Percentiles rank a stretch among this genome's conserved stretches.
Conservation (phyloP, 2,797 vertebrate genomes). For the Adelosebastes latens region DNA sequence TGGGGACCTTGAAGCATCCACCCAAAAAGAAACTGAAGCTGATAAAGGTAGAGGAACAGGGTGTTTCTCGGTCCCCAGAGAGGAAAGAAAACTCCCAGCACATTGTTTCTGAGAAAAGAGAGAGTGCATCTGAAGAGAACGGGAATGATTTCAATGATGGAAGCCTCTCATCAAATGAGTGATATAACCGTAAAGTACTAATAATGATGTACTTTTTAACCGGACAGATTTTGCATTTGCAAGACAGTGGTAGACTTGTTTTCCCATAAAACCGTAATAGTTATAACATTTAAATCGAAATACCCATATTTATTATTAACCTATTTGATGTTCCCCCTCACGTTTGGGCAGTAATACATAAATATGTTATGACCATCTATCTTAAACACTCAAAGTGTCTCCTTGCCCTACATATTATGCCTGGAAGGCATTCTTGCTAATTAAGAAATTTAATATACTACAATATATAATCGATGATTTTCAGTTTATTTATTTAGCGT, state of each 20-base stretch:
- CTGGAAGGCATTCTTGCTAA: slow-evolving; percentile 8
- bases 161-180: slow-evolving; percentile 62
- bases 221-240: slow-evolving; percentile 53
- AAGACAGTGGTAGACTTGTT: slow-evolving; percentile 37
- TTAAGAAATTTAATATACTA: background rate
- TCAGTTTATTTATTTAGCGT: slow-evolving; percentile 1
- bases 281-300: slow-evolving; percentile 18
- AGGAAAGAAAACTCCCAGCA: slow-evolving; percentile 39
- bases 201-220: slow-evolving; percentile 36
- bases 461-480: background rate
- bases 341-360: slow-evolving; percentile 4
- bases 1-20: slow-evolving; percentile 99
- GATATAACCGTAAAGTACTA: slow-evolving; percentile 27
- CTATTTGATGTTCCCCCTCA: slow-evolving; percentile 13
- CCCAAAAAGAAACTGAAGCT: slow-evolving; percentile 99
- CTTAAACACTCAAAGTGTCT: slow-evolving; percentile 23
- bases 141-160: slow-evolving; percentile 43
- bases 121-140: slow-evolving; percentile 47
- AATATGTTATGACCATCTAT: slow-evolving; percentile 4
- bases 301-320: slow-evolving; percentile 39
- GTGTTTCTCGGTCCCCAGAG: slow-evolving; percentile 38
- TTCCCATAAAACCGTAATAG: slow-evolving; percentile 10
- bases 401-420: slow-evolving; percentile 5
- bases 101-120: slow-evolving; percentile 38
- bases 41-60: slow-evolving; percentile 86